Base-by-base conservation (phyloP, 2,888 invertebrate species). In the Lomographa bimaculata region DNA sequence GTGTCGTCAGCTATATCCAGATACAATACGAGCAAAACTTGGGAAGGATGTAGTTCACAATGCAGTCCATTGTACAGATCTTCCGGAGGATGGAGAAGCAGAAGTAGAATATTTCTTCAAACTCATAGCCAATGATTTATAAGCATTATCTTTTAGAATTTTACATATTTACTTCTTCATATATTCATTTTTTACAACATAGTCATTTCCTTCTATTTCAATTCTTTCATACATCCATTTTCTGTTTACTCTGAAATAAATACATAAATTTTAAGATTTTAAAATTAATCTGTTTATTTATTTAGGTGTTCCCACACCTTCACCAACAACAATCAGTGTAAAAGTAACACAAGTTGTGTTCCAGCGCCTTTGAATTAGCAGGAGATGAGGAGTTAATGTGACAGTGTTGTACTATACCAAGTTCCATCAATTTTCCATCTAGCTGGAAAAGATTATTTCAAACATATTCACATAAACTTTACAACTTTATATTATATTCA, bases 31-130 rank as follows among this genome's bases (percentile, higher is more conserved):
- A 65, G 97, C 97, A 2, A 91, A 91, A 48, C 97, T 94, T 89
- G 98, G 98, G 0, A 91, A 91, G 54, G 92, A 92, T 46, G 94
- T 94, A 71, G 89, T 96, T 17, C 91, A 93, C 60, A 98, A 98
- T 89, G 97, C 95, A 4, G 91, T 98, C 1, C 98, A 98, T 75
- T 97, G 97, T 71, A 97, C 98, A 2, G 98, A 98, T 90, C 90
- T 98, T 25, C 92, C 93, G 0, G 97, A 97, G 71, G 98, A 98
- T 84, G 94, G 95, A 1, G 78, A 91, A 41, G 71, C 94, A 33
- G 98, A 98, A 90, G 85, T 94, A 27, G 94, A 94, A 73, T 94
- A 94, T 71, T 92, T 95, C 62, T 95, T 95, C 64, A 94, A 93
- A 77, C 91, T 95, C 52, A 59, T 94, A 20, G 72, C 71, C 6